phyloP scores from a whole-genome alignment of 2,888 invertebrate genomes.

The Euplagia quadripunctaria region DNA sequence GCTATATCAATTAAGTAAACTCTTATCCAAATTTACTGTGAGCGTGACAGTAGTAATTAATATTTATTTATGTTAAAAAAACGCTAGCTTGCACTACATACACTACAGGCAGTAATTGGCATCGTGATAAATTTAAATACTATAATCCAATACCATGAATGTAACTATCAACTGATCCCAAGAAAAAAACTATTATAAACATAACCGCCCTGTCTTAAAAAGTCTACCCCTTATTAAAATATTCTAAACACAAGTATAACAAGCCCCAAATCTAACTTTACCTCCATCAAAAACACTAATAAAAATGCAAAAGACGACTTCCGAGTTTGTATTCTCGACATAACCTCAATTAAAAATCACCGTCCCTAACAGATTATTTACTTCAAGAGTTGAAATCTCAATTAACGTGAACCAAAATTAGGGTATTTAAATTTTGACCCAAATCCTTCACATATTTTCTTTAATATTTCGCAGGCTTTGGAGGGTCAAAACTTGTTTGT shows the following conservation, averaged over 20 bases:
- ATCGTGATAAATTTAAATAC: too few relatives aligned
- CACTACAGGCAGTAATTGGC: too few relatives aligned
- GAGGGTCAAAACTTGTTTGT: not conserved
- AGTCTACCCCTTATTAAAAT: not conserved
- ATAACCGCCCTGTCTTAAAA: not conserved
- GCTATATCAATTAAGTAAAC: too few relatives aligned
- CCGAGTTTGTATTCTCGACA: slow-evolving; percentile 23
- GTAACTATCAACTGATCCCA: too few relatives aligned
- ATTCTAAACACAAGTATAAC: not conserved
- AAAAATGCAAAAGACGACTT: slow-evolving; percentile 40
- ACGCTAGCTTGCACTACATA: too few relatives aligned
- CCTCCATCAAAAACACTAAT: slow-evolving; percentile 21
- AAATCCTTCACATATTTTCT: not conserved
- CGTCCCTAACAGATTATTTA: slow-evolving; percentile 26
- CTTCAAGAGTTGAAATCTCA: slow-evolving; percentile 10
- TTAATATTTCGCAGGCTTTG: not conserved
- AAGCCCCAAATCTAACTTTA: slow-evolving; percentile 2
- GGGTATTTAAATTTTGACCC: slow-evolving; percentile 6
- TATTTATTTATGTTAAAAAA: too few relatives aligned
- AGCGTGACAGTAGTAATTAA: too few relatives aligned
- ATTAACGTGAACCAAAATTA: slow-evolving; percentile 8
- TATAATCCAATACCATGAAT: too few relatives aligned
- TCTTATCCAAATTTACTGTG: too few relatives aligned
- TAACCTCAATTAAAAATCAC: slow-evolving; percentile 42
- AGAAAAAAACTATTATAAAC: too few relatives aligned